Conservation (phyloP, 2,888 invertebrate species). For the Eustalomyia histrio region DNA sequence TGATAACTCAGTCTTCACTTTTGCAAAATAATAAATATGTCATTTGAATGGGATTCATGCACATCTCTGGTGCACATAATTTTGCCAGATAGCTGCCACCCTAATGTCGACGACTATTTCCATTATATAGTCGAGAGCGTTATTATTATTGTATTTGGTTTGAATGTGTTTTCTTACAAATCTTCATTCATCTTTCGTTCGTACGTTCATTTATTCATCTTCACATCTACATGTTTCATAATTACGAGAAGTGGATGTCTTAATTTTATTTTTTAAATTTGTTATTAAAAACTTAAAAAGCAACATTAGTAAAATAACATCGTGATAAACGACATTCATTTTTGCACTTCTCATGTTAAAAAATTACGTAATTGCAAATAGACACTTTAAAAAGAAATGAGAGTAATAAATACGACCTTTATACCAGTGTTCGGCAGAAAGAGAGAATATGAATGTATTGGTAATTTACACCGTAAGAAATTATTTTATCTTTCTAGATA, state of each 20-base stretch:
- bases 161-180: not conserved
- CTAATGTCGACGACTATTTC: not conserved
- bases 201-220: no score
- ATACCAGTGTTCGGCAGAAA: no score
- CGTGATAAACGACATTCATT: slow-evolving; percentile 6
- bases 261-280: not conserved
- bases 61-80: not conserved
- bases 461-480: no score
- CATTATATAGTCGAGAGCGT: not conserved
- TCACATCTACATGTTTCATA: not conserved
- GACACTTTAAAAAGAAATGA: not conserved
- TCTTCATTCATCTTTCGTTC: not conserved
- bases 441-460: no score
- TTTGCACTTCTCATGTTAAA: not conserved
- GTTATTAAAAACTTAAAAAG: not conserved
- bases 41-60: no score
- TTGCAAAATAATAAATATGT: no score
- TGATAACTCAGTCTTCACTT: no score
- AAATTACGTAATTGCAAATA: not conserved
- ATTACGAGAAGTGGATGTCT: not conserved
- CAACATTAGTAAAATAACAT: not conserved
- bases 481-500: no score
- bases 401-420: not conserved
- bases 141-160: not conserved
- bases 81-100: no score